phyloP scores from a whole-genome alignment of 1,140 invertebrate species.

The Mizuhopecten yessoensis region DNA sequence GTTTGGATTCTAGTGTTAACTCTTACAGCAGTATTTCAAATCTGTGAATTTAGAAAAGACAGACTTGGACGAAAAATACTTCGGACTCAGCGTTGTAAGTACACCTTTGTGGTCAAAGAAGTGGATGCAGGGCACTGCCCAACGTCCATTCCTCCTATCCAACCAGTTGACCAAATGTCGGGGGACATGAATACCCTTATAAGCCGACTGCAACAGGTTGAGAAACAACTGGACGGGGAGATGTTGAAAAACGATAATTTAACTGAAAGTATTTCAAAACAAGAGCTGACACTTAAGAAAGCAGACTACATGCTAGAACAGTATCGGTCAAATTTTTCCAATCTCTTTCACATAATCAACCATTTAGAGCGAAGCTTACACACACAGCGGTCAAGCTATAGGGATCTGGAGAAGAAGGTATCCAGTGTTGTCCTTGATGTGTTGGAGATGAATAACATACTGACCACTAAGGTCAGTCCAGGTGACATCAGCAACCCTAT shows the following conservation, averaged over 20 bases:
- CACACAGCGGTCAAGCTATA: constrained; percentile 70
- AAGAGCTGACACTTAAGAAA: constrained; percentile 66
- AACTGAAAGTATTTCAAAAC: constrained; percentile 75
- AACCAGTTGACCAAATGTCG: constrained; percentile 14
- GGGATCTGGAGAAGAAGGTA: constrained; percentile 78
- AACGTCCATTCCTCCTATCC: constrained; percentile 57
- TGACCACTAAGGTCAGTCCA: constrained; percentile 68
- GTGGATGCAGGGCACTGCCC: constrained; percentile 73
- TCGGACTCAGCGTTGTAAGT: constrained; percentile 68
- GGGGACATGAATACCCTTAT: background rate
- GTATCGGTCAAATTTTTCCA: constrained; percentile 74
- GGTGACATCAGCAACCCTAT: constrained; percentile 47
- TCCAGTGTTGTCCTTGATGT: constrained; percentile 78
- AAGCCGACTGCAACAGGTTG: constrained; percentile 71
- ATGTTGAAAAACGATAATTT: constrained; percentile 73
- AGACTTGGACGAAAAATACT: constrained; percentile 48
- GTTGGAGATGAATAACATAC: constrained; percentile 78
- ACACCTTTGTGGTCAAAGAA: constrained; percentile 79
- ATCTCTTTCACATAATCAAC: constrained; percentile 75
- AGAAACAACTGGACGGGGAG: constrained; percentile 73
- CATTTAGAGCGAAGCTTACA: constrained; percentile 72
- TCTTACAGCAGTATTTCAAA: background rate
- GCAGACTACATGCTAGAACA: constrained; percentile 67
- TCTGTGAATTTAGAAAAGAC: background rate
- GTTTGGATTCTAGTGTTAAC: background rate